Evolutionary conservation across 1,140 invertebrate genomes (phyloP).

Genomic region (Camponotus vicinus): DNA sequence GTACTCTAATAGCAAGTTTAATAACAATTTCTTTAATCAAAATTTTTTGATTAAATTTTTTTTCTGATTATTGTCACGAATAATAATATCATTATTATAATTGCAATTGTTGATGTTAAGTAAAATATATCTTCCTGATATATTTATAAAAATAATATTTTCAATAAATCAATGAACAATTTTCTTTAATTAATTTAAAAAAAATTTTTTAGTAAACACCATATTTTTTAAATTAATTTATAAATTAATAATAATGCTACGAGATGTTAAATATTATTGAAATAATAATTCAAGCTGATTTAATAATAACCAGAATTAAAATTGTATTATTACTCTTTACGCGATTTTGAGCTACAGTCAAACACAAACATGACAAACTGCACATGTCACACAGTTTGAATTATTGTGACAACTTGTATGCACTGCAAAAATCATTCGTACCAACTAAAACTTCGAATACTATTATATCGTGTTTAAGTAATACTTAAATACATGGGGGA

Average conservation of each 20-base stretch:
- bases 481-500: slow-evolving; percentile 5
- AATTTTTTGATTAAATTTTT: background rate
- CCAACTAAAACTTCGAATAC: background rate
- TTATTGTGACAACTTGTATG: background rate
- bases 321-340: background rate
- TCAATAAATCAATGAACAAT: slow-evolving; percentile 10
- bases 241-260: slow-evolving; percentile 21
- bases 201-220: slow-evolving; percentile 69
- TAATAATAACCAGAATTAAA: background rate
- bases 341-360: background rate
- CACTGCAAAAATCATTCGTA: background rate
- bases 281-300: slow-evolving; percentile 28
- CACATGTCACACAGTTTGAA: background rate
- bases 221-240: background rate
- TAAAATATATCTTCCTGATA: slow-evolving; percentile 20
- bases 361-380: background rate
- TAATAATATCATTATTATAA: background rate
- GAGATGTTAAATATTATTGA: background rate
- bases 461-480: background rate
- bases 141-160: slow-evolving; percentile 28
- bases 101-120: background rate
- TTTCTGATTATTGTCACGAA: background rate
- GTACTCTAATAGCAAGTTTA: background rate
- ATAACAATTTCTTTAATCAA: background rate
- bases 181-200: slow-evolving; percentile 28